Evolutionary conservation across 1,140 invertebrate genomes (phyloP), one percentile per base, ranked within the genome.

Genomic region (Cydia fagiglandana): DNA sequence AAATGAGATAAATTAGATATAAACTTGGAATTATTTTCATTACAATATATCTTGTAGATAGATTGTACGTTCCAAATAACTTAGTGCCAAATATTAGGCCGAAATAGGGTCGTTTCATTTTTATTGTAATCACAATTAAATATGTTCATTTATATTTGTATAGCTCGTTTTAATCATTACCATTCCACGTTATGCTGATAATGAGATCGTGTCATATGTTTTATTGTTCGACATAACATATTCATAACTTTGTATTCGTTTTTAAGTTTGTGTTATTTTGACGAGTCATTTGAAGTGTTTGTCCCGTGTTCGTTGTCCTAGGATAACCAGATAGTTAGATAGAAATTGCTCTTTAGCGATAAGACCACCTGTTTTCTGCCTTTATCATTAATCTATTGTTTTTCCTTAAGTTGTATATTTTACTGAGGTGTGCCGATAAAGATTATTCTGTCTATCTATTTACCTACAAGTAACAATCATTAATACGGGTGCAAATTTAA

Each of bases 11-110:
- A 70, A 41, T 70, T 70, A 70, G 53, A 68, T 79, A 77, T 79
- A 76, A 74, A 79, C 77, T 78, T 76, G 64, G 75, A 78, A 80
- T 80, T 81, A 78, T 74, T 81, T 81, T 81, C 77, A 81, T 80
- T 82, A 84, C 80, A 84, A 84, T 83, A 86, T 84, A 61, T 78
- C 85, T 85, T 81, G 82, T 89, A 89, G 87, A 89, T 87, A 89
- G 83, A 85, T 82, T 86, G 84, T 87, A 86, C 86, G 86, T 90
- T 91, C 88, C 89, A 92, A 91, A 91, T 91, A 86, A 86, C 85
- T 82, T 88, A 89, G 91, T 92, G 90, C 90, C 90, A 92, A 92
- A 92, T 89, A 90, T 78, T 79, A 79, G 81, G 80, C 82, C 83
- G 83, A 84, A 73, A 79, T 84, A 83, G 84, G 78, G 78, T 83